phyloP scores from a whole-genome alignment of 2,888 invertebrate species.

The Nesidiocoris tenuis region DNA sequence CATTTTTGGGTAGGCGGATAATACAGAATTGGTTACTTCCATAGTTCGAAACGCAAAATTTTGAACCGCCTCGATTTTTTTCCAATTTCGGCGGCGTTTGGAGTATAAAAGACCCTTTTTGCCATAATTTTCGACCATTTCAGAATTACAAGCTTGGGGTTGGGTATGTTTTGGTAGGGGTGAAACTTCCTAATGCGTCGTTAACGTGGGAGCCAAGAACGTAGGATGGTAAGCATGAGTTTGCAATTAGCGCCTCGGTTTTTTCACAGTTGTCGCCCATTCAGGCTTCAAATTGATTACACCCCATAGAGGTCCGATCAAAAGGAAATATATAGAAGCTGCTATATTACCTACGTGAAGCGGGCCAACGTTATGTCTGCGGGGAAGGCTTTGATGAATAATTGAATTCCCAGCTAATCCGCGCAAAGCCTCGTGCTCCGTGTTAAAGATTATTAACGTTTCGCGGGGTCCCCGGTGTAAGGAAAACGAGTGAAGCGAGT shows the following conservation, averaged over 20 bases:
- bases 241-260: not conserved
- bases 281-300: not conserved
- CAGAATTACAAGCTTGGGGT: no score
- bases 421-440: not conserved
- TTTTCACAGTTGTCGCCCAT: not conserved
- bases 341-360: not conserved
- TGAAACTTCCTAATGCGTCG: no score
- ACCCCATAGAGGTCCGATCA: not conserved
- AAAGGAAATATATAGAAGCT: not conserved
- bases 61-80: no score
- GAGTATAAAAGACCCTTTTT: no score
- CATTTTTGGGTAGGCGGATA: no score
- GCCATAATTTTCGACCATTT: no score
- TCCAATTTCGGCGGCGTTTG: no score
- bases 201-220: no score
- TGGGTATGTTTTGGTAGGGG: no score
- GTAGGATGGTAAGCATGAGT: no score
- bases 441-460: not conserved
- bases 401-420: not conserved
- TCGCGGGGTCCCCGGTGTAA: not conserved
- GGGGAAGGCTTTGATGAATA: not conserved
- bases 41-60: no score
- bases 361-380: not conserved
- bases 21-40: no score
- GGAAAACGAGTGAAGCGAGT: not conserved